Evolutionary conservation across 2,888 invertebrate species (phyloP), one percentile per base, ranked within the genome.

Genomic region (Schizotus pectinicornis): DNA sequence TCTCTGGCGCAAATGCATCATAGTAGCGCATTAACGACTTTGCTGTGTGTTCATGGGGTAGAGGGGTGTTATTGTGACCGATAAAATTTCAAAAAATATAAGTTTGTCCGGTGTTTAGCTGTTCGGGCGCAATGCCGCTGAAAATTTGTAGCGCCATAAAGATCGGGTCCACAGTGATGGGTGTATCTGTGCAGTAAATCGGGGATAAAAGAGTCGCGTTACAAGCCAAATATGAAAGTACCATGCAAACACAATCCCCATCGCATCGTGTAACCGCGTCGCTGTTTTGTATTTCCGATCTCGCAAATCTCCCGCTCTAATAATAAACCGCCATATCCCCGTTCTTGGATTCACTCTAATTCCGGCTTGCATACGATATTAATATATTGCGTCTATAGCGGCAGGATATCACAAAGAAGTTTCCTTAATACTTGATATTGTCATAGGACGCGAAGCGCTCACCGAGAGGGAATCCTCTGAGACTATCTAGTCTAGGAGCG

Each of bases 81-180:
- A 50, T 33, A 38, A 46, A 46, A 34, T 32, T 46, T 35, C n/a
- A 12, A 49, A 38, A 41, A 22, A 30, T 11, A 36, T 33, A 6
- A 9, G 37, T 38, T 41, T 33, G 30, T 35, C 48, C 41, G 56
- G 2, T 30, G 37, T 38, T 41, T 33, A 36, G 42, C 48, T 41
- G 56, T 49, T 51, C 31, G 22, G 33, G 22, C 56, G 39, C 41
- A 34, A 43, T 50, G 57, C 47, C 37, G 36, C 52, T 33, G 52
- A 33, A 47, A 52, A 57, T 57, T 57, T 57, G 57, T 57, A 42
- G 57, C 52, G 34, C 41, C 52, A 42, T 57, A 57, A 57, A 57
- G 56, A 56, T 51, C 46, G 48, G 55, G 36, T 55, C 48, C 39
- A 41, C 48, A 42, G 22, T 42, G 49, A 48, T 43, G 43, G 41